phyloP scores from a whole-genome alignment of 2,113 vertebrate genomes.

The Protobothrops mucrosquamatus region DNA sequence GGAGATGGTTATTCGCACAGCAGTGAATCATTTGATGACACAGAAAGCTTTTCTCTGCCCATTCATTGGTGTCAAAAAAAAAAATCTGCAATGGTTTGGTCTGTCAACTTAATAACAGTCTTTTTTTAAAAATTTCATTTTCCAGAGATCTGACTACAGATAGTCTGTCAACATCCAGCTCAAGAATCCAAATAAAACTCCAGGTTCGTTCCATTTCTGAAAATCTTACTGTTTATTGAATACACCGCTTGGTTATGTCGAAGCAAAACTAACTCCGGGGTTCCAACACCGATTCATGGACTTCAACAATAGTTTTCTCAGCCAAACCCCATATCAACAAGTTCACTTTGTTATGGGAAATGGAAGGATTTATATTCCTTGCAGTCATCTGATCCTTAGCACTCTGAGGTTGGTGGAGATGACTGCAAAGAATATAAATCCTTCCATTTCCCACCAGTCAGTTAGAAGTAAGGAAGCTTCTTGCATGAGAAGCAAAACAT shows the following conservation, averaged over 20 bases:
- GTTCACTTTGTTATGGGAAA: too few relatives aligned
- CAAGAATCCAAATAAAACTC: too few relatives aligned
- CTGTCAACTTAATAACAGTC: neutral
- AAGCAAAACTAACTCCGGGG: too few relatives aligned
- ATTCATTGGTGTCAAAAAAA: neutral
- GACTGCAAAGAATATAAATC: neutral
- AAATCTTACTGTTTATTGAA: too few relatives aligned
- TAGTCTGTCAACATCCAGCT: too few relatives aligned
- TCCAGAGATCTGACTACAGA: neutral
- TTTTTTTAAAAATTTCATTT: neutral
- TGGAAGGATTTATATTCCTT: neutral
- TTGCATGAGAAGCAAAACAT: neutral
- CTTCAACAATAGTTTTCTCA: too few relatives aligned
- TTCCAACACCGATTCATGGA: too few relatives aligned
- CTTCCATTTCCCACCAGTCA: neutral
- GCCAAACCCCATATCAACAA: too few relatives aligned
- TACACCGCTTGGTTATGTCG: too few relatives aligned
- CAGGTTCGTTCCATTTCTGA: too few relatives aligned
- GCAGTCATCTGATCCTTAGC: neutral
- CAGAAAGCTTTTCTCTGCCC: neutral
- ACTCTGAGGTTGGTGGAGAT: neutral
- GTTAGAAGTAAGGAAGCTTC: neutral
- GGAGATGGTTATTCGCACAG: neutral
- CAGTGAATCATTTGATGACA: neutral
- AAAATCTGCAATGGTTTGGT: neutral